Evolutionary conservation across 2,888 invertebrate genomes (phyloP).

Genomic region (Epistrophella euchroma): DNA sequence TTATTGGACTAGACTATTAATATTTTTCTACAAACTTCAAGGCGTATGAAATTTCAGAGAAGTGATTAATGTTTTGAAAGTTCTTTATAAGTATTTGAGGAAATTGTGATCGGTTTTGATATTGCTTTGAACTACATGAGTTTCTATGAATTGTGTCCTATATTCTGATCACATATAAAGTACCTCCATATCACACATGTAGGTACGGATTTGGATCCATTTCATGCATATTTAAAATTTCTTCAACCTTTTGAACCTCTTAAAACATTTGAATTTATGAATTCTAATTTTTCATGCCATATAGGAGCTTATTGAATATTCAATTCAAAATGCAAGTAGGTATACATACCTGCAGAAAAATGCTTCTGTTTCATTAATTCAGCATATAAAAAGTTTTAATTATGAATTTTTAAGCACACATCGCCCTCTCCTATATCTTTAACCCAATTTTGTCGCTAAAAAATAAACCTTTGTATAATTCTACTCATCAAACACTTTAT

Average conservation of each 20-base stretch:
- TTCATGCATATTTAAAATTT: not conserved
- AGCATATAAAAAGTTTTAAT: not conserved
- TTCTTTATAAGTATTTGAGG: too few species aligned
- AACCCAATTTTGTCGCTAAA: constrained; percentile 1
- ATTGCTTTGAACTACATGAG: too few species aligned
- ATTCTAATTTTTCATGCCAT: not conserved
- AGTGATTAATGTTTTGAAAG: too few species aligned
- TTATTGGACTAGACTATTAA: too few species aligned
- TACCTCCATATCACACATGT: not conserved
- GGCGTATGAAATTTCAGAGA: too few species aligned
- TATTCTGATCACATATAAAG: not conserved
- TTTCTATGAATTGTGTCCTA: too few species aligned
- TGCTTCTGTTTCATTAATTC: not conserved
- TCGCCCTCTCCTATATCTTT: not conserved
- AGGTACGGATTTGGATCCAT: too few species aligned
- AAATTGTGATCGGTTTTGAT: too few species aligned
- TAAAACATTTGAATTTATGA: constrained; percentile 6
- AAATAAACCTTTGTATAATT: not conserved
- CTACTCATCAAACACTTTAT: not conserved
- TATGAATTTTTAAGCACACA: not conserved
- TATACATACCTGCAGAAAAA: not conserved
- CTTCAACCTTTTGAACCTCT: not conserved
- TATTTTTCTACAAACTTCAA: too few species aligned
- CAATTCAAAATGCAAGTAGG: not conserved
- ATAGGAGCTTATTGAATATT: not conserved